phyloP scores from a whole-genome alignment of 2,113 vertebrate genomes.

The Python bivittatus region DNA sequence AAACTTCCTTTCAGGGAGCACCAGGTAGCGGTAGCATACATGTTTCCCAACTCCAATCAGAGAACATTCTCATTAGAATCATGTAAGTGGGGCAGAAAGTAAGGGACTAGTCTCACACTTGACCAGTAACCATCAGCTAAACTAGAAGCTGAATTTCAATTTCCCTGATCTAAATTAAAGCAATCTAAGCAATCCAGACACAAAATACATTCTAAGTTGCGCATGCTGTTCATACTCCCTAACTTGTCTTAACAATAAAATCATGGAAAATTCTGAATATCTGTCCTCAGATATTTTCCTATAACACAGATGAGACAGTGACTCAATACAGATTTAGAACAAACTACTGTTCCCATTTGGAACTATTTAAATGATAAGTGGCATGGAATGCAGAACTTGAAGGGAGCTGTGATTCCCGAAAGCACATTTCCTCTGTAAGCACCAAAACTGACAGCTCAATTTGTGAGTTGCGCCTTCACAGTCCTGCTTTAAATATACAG shows the following conservation, averaged over 20 bases:
- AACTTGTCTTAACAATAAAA: not conserved
- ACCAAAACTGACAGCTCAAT: not conserved
- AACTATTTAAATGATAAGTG: slow-evolving; percentile 3
- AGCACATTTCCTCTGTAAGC: not conserved
- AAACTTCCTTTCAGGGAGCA: not conserved
- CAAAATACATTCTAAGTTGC: not conserved
- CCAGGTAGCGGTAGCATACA: not conserved
- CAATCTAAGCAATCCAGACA: not conserved
- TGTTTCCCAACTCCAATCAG: not conserved
- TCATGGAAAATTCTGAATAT: slow-evolving; percentile 6
- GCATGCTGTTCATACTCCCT: not conserved
- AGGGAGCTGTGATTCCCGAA: not conserved
- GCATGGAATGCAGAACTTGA: slow-evolving; percentile 4
- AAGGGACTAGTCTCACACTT: not conserved
- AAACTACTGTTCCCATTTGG: not conserved
- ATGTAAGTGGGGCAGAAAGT: not conserved
- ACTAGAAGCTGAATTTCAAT: not conserved
- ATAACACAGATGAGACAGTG: not conserved
- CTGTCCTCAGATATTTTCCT: not conserved
- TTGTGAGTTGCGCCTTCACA: not conserved
- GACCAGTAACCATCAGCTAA: not conserved
- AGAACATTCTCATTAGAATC: not conserved
- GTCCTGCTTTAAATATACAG: not conserved
- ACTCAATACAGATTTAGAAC: slow-evolving; percentile 17
- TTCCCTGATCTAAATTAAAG: not conserved